phyloP scores from a whole-genome alignment of 2,113 vertebrate species.

The Vimba vimba region DNA sequence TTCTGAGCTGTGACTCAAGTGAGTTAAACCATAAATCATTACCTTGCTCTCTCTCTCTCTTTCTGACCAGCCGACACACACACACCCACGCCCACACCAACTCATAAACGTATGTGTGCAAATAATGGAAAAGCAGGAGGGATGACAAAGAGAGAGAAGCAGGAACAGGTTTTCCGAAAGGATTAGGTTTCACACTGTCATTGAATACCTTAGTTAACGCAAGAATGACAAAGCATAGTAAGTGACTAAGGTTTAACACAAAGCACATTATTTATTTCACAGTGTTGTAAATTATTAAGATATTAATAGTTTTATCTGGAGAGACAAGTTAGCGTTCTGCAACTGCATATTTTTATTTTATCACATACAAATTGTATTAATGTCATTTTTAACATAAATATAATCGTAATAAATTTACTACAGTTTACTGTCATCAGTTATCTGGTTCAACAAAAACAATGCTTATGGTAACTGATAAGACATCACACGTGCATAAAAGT shows the following conservation, averaged over 20 bases:
- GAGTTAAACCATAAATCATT: conserved; percentile 10
- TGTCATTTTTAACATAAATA: not conserved
- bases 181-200: conserved; percentile 12
- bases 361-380: not conserved
- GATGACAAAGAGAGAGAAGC: conserved; percentile 19
- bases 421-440: not conserved
- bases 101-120: not conserved
- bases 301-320: not conserved
- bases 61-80: not conserved
- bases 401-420: not conserved
- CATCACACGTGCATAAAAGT: not conserved
- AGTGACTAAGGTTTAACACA: not conserved
- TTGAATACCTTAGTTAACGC: not conserved
- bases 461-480: conserved; percentile 14
- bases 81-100: not conserved
- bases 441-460: not conserved
- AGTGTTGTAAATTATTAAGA: not conserved
- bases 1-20: conserved; percentile 16
- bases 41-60: not conserved
- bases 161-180: not conserved
- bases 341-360: not conserved
- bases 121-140: not conserved
- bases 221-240: conserved; percentile 32
- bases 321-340: not conserved
- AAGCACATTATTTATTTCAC: not conserved